Conservation (phyloP, 2,113 vertebrate species). For the Calyptommatus sinebrachiatus region DNA sequence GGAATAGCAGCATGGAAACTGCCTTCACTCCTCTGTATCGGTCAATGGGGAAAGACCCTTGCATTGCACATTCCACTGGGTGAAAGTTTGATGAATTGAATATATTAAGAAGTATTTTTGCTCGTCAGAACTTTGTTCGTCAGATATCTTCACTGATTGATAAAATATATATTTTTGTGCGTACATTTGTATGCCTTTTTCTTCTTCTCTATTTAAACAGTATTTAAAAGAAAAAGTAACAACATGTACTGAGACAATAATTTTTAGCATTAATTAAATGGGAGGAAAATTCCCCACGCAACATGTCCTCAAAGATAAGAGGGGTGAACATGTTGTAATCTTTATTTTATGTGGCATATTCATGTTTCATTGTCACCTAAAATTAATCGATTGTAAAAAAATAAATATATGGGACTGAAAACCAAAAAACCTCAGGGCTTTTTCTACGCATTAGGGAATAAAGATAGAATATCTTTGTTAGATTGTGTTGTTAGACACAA, state of each 20-base stretch:
- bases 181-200: no score
- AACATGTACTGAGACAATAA: neutral
- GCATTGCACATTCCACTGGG: neutral
- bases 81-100: neutral
- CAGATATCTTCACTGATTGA: neutral
- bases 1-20: neutral
- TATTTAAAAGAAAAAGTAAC: neutral
- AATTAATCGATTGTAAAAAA: neutral
- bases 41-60: neutral
- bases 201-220: neutral
- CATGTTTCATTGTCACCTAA: neutral
- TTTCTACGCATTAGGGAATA: neutral
- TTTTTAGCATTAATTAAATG: neutral
- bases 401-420: neutral
- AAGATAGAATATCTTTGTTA: neutral
- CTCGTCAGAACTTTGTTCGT: neutral
- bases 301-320: neutral
- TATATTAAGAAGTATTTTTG: neutral
- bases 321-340: neutral
- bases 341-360: neutral
- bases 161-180: no score
- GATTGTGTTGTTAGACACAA: neutral
- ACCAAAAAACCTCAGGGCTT: neutral
- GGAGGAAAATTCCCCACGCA: neutral
- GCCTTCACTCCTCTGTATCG: neutral